Evolutionary conservation across 2,888 invertebrate genomes (phyloP), one percentile per base, ranked within the genome.

Genomic region (Caenorhabditis plicata): DNA sequence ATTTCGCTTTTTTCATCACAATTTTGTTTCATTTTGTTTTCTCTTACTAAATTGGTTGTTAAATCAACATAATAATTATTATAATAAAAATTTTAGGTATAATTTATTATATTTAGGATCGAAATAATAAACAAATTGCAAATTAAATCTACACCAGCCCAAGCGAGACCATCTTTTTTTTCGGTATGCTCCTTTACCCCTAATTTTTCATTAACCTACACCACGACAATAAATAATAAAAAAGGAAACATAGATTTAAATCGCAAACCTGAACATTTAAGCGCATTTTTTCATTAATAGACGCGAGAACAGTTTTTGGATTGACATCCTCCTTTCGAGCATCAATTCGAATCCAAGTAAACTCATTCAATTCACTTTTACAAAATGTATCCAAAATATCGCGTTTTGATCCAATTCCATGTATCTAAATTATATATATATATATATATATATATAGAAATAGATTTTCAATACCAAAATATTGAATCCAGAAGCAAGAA

Each of bases 361-460:
- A 40, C 5, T 41, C 26, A 9, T 23, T 8, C 3, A 60, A 32
- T n/a, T 61, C 55, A 26, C n/a, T n/a, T 4, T 54, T n/a, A 8
- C 41, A 51, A 82, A 94, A 93, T 58, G 87, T 84, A 63, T 89
- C 87, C 27, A 95, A 82, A 20, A 95, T 83, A 25, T 85, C 84
- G 33, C 56, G 51, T 46, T 68, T 71, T 0, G 94, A 94, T 0
- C 95, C 95, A 43, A 92, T 84, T 0, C 95, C 95, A 82, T 92
- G 90, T 0, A 93, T 82, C 66, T 65, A 41, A 38, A 45, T 29
- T n/a, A 19, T 8, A 20, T 19, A 13, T 36, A 19, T 19, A 5
- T 15, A n/a, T 17, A 36, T 17, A 17, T 4, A 39, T 15, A 44
- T 17, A 15, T 26, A 13, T 42, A 22, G 27, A 27, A 31, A 13